Conservation (phyloP, 2,113 vertebrate species). For the Otolemur garnettii region DNA sequence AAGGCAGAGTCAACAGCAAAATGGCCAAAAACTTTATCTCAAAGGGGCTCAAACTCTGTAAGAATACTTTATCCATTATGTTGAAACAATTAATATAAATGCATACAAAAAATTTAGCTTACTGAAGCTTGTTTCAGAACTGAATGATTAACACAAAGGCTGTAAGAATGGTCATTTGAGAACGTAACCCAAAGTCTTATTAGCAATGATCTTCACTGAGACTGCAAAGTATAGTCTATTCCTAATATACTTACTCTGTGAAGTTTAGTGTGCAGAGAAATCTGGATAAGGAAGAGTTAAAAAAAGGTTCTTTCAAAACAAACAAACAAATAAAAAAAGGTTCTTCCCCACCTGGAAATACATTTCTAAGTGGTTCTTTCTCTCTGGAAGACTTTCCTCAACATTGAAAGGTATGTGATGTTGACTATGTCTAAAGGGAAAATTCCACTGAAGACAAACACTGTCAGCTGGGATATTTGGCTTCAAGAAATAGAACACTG, state of each 20-base stretch:
- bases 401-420: conserved; percentile 6
- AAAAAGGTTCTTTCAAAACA: not conserved
- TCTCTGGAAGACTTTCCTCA: conserved; percentile 54
- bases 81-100: not conserved
- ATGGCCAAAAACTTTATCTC: conserved; percentile 18
- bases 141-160: not conserved
- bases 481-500: not conserved
- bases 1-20: conserved; percentile 29
- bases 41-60: conserved; percentile 43
- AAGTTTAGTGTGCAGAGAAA: not conserved
- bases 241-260: not conserved
- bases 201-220: not conserved
- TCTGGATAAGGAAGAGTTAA: not conserved
- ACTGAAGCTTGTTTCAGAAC: conserved; percentile 34
- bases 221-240: not conserved
- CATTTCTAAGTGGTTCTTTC: conserved; percentile 29
- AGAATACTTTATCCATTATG: not conserved
- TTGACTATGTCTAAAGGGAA: conserved; percentile 23
- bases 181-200: not conserved
- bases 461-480: not conserved
- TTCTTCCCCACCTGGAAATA: not conserved
- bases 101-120: not conserved
- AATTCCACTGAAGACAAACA: conserved; percentile 27
- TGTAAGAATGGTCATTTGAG: not conserved
- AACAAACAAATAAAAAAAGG: not conserved